Percentiles rank a stretch among this genome's conserved stretches.
Conservation (phyloP, 1,140 invertebrate species). For the Atta texana region DNA sequence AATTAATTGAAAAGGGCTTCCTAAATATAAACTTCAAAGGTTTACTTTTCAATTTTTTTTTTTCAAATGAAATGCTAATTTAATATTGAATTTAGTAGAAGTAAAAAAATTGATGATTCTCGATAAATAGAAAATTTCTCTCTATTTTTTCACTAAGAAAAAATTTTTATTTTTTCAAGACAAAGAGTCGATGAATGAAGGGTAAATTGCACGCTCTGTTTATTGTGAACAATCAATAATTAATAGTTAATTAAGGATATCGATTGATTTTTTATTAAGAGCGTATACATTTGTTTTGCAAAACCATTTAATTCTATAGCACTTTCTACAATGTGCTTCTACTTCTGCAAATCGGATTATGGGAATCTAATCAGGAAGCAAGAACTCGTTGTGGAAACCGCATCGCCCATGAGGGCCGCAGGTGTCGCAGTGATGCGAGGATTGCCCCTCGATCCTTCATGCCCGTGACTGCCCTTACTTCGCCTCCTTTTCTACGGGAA, state of each 20-base stretch:
- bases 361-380: conserved; percentile 52
- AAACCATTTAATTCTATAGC: conserved; percentile 24
- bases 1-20: background rate
- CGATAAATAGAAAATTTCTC: background rate
- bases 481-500: conserved; percentile 38
- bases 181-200: background rate
- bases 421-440: conserved; percentile 32
- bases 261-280: background rate
- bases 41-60: background rate
- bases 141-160: background rate
- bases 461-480: background rate
- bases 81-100: background rate
- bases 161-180: background rate
- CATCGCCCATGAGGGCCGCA: conserved; percentile 28
- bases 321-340: conserved; percentile 33
- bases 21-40: background rate
- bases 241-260: background rate
- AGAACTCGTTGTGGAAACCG: conserved; percentile 46
- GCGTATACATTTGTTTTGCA: background rate
- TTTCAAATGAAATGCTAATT: background rate
- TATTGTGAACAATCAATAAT: background rate
- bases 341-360: conserved; percentile 52
- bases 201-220: background rate
- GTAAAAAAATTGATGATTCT: background rate
- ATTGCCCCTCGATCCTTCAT: background rate